phyloP scores from a whole-genome alignment of 2,113 vertebrate species.

The Xenopus borealis region DNA sequence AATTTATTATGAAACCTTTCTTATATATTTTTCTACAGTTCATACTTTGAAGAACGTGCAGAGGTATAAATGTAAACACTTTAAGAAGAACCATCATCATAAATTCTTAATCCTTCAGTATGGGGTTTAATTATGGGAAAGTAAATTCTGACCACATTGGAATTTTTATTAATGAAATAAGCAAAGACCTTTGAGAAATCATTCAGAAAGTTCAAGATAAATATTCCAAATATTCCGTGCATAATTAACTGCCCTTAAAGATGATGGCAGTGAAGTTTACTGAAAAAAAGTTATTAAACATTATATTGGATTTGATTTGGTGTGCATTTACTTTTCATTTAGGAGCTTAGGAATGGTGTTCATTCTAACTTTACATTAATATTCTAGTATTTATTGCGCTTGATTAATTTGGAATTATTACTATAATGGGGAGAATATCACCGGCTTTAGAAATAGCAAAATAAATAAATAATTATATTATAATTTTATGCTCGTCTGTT shows the following conservation, averaged over 20 bases:
- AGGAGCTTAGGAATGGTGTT: background rate
- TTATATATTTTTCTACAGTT: too few relatives aligned
- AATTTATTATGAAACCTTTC: too few relatives aligned
- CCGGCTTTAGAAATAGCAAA: too few relatives aligned
- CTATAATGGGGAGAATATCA: too few relatives aligned
- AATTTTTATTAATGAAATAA: slow-evolving; percentile 18
- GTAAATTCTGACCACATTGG: slow-evolving; percentile 15
- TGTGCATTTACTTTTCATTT: slow-evolving; percentile 3
- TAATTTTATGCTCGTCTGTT: too few relatives aligned
- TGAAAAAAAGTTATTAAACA: background rate
- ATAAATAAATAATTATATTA: too few relatives aligned
- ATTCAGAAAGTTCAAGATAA: slow-evolving; percentile 14
- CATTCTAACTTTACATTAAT: too few relatives aligned
- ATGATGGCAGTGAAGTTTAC: background rate
- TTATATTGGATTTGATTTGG: background rate
- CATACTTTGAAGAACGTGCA: too few relatives aligned
- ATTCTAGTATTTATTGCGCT: too few relatives aligned
- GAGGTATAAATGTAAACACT: background rate
- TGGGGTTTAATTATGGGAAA: slow-evolving; percentile 23
- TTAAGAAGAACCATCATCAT: background rate
- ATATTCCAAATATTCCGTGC: background rate
- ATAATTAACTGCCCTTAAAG: slow-evolving; percentile 25
- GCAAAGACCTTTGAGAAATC: slow-evolving; percentile 18
- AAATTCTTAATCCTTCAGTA: background rate
- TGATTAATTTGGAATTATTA: too few relatives aligned